phyloP scores from a whole-genome alignment of 2,888 invertebrate species.

The Hydrotaea cyrtoneurina region DNA sequence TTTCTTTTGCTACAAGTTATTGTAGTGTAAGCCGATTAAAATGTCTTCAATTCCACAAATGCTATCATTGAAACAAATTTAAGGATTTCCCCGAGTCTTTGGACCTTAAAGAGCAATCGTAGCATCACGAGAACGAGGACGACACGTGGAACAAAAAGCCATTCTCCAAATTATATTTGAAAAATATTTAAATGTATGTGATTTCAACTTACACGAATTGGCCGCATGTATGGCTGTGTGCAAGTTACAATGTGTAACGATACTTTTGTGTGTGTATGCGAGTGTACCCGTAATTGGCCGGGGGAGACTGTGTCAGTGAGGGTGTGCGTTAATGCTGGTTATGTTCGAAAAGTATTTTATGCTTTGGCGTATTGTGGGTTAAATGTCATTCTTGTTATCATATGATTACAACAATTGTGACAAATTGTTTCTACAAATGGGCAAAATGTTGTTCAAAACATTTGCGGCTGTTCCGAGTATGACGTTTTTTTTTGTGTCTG shows the following conservation, averaged over 20 bases:
- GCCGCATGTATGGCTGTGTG: neutral
- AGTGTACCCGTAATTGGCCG: neutral
- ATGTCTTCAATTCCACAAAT: slow-evolving; percentile 42
- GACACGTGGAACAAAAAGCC: neutral
- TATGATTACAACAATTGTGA: slow-evolving; percentile 65
- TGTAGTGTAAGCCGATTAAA: slow-evolving; percentile 53
- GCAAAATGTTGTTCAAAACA: slow-evolving; percentile 59
- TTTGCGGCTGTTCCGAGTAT: slow-evolving; percentile 51
- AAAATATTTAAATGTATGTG: slow-evolving; percentile 21
- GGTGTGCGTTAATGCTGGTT: neutral
- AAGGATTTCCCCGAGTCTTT: slow-evolving; percentile 40
- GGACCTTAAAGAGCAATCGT: slow-evolving; percentile 51
- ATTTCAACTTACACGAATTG: neutral
- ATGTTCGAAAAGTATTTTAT: slow-evolving; percentile 49
- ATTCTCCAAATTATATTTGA: slow-evolving; percentile 4
- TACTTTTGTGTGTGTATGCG: neutral
- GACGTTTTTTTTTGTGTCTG: neutral
- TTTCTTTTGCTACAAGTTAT: neutral
- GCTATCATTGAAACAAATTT: slow-evolving; percentile 46
- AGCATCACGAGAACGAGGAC: neutral
- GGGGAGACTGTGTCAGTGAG: neutral
- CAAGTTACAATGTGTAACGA: neutral
- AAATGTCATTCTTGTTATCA: slow-evolving; percentile 65
- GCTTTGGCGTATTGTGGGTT: slow-evolving; percentile 62
- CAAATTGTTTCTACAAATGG: slow-evolving; percentile 62